Percentiles rank a stretch among this genome's conserved stretches.
Conservation (phyloP, 2,113 vertebrate genomes). For the Pantherophis guttatus region DNA sequence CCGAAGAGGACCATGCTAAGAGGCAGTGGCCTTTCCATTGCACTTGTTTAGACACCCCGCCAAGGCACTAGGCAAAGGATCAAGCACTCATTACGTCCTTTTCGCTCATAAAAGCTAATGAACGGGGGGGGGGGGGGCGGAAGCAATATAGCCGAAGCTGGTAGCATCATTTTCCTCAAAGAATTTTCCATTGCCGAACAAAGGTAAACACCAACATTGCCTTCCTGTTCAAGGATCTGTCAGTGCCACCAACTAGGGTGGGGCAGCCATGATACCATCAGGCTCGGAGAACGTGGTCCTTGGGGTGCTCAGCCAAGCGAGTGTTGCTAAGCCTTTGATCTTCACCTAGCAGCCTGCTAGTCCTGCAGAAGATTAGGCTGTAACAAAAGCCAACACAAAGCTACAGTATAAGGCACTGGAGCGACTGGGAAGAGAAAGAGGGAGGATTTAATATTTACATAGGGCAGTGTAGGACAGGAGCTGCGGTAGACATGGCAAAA, state of each 20-base stretch:
- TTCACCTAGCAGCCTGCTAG: not conserved
- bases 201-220: not conserved
- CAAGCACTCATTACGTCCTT: not conserved
- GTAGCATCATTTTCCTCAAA: not conserved
- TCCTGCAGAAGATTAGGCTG: not conserved
- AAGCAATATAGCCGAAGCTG: not conserved
- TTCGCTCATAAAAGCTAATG: not conserved
- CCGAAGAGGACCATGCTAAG: not conserved
- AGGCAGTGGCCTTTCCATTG: not conserved
- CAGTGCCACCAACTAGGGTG: not conserved
- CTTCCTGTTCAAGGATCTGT: not conserved
- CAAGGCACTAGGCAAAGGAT: not conserved
- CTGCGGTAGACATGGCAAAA: not conserved
- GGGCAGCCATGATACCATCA: not conserved
- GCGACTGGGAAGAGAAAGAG: not conserved
- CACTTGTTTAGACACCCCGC: not conserved
- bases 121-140: not conserved
- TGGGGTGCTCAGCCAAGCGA: not conserved
- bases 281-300: not conserved
- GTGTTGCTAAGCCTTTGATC: not conserved
- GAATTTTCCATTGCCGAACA: not conserved
- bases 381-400: constrained; percentile 13
- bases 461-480: not conserved
- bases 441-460: not conserved
- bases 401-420: not conserved